Percentiles rank a stretch among this genome's conserved stretches.
phyloP scores from a whole-genome alignment of 1,140 invertebrate species.

The Trichonephila clavipes region DNA sequence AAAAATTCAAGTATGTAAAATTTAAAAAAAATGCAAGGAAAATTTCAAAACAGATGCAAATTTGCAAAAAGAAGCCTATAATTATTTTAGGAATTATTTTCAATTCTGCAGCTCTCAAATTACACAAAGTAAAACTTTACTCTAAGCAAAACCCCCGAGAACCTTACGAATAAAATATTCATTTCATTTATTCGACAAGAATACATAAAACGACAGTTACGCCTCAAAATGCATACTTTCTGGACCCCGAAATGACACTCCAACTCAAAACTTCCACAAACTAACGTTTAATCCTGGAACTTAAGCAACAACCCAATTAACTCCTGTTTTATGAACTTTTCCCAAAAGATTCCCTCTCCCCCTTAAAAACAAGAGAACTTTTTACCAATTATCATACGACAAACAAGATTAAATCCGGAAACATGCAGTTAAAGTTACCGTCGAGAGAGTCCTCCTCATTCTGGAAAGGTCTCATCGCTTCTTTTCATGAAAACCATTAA shows the following conservation, averaged over 20 bases:
- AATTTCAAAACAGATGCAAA: no score
- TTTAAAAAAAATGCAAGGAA: no score
- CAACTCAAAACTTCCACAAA: background rate
- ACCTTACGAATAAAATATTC: no score
- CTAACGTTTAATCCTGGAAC: background rate
- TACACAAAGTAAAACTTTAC: no score
- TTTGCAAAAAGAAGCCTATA: no score
- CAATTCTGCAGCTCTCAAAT: no score
- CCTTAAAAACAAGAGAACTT: background rate
- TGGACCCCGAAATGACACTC: background rate
- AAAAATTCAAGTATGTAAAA: no score
- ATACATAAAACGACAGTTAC: background rate
- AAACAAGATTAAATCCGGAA: constrained; percentile 6
- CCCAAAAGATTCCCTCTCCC: background rate
- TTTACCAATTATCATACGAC: background rate
- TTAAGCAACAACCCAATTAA: background rate
- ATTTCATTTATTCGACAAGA: background rate
- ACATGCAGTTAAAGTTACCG: background rate
- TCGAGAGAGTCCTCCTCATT: background rate
- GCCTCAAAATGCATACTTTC: background rate
- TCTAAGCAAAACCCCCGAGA: no score
- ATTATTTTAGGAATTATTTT: no score
- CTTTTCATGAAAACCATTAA: background rate
- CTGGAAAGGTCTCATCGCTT: background rate
- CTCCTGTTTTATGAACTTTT: background rate